Evolutionary conservation across 53 echinoderm and acorn worm species (phyloP), one percentile per base, ranked within the genome.

Genomic region (Zoroaster sp.): DNA sequence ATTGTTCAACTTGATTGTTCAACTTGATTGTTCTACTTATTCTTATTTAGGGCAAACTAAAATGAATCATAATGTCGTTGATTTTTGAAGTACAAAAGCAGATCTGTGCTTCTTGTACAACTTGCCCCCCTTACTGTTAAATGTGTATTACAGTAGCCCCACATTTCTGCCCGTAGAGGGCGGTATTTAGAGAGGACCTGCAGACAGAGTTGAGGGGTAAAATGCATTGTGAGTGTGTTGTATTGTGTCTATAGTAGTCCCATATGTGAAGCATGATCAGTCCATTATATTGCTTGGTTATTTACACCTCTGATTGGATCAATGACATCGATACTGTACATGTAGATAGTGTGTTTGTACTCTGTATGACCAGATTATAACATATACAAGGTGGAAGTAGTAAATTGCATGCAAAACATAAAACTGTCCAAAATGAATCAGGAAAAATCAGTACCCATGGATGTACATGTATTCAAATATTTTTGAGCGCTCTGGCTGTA

Each of bases 191-290:
- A 7, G 32, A 32, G 85, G 32, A 70, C 51, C 71, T 69, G 85
- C 71, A 47, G 70, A 15, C 65, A 85, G 85, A 85, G 71, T 49
- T 85, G 49, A 70, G 85, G 85, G 85, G 71, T 47, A 69, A 85
- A 85, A 85, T 85, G 85, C 85, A 71, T 85, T 85, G 15, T 20
- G 85, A 71, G 85, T 85, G 85, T 85, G 85, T 83, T 85, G 85
- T 81, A 66, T 85, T 47, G 20, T 71, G 85, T 85, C 71, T 71
- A 36, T 32, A 51, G 46, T 85, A 35, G 46, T 42, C 46, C 46
- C 33, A 3, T 69, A 37, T 28, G 15, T 23, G 18, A 66, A 81
- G 81, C 81, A 67, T 81, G 71, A 85, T 11, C 35, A 46, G 36
- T 69, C 21, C 4, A 54, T 21, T 40, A 39, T 20, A 20, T 54